phyloP scores from a whole-genome alignment of 2,797 vertebrate genomes.

The Fratercula arctica region DNA sequence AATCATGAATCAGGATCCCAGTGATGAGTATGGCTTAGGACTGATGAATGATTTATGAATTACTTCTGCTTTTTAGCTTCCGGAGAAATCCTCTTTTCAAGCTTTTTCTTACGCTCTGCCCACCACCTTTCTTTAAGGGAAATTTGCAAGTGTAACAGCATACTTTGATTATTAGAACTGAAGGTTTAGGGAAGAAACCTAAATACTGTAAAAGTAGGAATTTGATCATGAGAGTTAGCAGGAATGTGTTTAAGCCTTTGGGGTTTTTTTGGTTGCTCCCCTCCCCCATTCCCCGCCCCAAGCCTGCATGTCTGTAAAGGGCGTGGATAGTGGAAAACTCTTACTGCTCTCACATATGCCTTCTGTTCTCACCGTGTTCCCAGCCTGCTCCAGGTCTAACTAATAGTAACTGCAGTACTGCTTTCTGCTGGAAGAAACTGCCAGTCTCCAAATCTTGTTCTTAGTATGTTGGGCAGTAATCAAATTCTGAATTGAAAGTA shows the following conservation, averaged over 20 bases:
- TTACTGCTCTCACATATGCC: background rate
- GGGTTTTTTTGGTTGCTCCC: background rate
- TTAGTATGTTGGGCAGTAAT: background rate
- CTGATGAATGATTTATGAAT: slow-evolving; percentile 40
- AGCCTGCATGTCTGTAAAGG: background rate
- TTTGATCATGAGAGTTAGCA: background rate
- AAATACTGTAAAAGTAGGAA: background rate
- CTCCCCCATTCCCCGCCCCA: background rate
- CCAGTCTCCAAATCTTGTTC: background rate
- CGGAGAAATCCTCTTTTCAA: background rate
- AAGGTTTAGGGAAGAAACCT: background rate
- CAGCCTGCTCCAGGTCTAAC: background rate
- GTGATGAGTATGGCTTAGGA: background rate
- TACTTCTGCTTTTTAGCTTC: slow-evolving; percentile 9
- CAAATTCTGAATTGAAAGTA: background rate
- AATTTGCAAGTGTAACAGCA: slow-evolving; percentile 1
- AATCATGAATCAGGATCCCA: background rate
- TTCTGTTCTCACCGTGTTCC: accelerated
- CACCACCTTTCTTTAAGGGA: background rate
- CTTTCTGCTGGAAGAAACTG: background rate
- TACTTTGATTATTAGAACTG: slow-evolving; percentile 7
- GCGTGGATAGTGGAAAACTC: background rate
- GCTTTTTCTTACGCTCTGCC: background rate
- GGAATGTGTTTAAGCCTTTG: background rate
- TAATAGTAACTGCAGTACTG: background rate